Base-by-base conservation (phyloP, 2,888 invertebrate species). In the Volucella zonaria region DNA sequence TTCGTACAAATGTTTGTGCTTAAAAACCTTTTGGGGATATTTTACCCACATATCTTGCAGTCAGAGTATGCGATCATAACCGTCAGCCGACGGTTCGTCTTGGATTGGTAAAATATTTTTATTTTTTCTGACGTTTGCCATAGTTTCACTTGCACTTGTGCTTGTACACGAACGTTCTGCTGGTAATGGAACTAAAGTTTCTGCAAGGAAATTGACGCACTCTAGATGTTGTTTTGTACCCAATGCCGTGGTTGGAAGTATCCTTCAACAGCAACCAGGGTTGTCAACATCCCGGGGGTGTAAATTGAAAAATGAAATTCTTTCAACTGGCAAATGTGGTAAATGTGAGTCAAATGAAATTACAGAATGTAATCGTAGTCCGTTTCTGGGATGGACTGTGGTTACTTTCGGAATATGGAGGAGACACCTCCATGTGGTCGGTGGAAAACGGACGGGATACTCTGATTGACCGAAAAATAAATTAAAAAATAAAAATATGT, bases 271-370 rank as follows among this genome's bases (percentile, higher is more conserved):
- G 15, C 31, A 4, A 14, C 54, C 15, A 47, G 56, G 54, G 56
- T 47, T 59, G 49, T 49, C 70, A 70, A 59, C 38, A n/a, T 18
- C 58, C 14, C 23, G 49, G 58, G 47, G 58, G 70, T 47, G 18
- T 68, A 38, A 38, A 47, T 47, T 54, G 45, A 23, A 61, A 61
- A 61, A 61, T 14, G 3, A 8, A 10, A 61, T 18, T 14, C 10
- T 10, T 10, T 12, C 18, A 18, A n/a, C 61, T 12, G 18, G 12
- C 31, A 1, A 9, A 14, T 14, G 23, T 0, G 43, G 43, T 15
- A 43, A 43, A 59, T 43, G 12, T 45, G 45, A 12, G 45, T 45
- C 11, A 3, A 45, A n/a, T 45, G 11, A n/a, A 10, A 10, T 45
- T n/a, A 8, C 6, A n/a, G 23, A 23, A 23, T 8, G n/a, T n/a